Percentiles rank a stretch among this genome's conserved stretches.
phyloP scores from a whole-genome alignment of 2,888 invertebrate genomes.

The Drosophila gaucha region DNA sequence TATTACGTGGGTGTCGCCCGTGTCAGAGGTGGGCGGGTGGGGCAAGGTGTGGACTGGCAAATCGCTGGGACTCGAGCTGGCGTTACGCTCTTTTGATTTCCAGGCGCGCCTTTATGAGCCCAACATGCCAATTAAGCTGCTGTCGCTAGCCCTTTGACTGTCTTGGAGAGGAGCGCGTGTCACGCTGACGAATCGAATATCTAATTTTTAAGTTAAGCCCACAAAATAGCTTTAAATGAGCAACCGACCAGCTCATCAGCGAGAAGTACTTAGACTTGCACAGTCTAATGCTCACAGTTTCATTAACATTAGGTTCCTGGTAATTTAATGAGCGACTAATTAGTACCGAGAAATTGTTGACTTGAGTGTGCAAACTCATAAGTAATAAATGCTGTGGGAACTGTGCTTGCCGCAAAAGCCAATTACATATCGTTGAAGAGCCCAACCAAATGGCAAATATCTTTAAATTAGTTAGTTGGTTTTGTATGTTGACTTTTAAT shows the following conservation, averaged over 20 bases:
- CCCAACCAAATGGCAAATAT: not conserved
- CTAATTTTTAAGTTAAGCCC: not conserved
- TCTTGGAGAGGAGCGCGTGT: not conserved
- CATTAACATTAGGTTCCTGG: not conserved
- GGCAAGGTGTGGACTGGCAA: conserved; percentile 17
- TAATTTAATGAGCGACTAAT: not conserved
- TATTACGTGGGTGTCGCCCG: conserved; percentile 24
- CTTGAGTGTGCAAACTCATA: conserved; percentile 4
- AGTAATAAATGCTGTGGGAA: not conserved
- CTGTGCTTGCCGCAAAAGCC: not conserved
- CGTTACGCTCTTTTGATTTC: conserved; percentile 17
- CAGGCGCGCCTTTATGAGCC: conserved; percentile 2
- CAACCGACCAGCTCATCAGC: too few species aligned
- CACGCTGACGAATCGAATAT: not conserved
- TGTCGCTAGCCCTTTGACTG: conserved; percentile 27
- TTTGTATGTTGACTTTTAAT: too few species aligned
- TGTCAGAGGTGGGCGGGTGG: too few species aligned
- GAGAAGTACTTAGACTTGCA: too few species aligned
- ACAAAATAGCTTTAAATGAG: too few species aligned
- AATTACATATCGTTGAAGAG: not conserved
- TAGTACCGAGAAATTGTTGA: not conserved
- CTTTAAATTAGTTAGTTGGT: conserved; percentile 1
- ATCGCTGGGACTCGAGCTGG: conserved; percentile 7
- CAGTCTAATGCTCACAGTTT: not conserved
- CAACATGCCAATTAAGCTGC: conserved; percentile 35